Evolutionary conservation across 2,888 invertebrate species (phyloP), one percentile per base, ranked within the genome.

Genomic region (Augiades crinisus): DNA sequence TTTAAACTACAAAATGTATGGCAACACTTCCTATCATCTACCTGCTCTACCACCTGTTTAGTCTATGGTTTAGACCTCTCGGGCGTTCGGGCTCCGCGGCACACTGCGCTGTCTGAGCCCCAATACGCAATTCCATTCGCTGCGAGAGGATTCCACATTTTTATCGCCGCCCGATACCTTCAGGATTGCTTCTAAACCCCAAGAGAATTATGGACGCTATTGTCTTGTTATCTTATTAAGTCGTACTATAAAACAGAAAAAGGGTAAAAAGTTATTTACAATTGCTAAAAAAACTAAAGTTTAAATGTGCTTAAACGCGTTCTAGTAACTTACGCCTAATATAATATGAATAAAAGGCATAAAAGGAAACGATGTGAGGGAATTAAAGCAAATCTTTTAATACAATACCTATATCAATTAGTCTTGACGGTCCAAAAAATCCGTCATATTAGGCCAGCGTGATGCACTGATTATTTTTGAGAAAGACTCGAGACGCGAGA

Each of bases 21-120:
- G 3, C 2, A 10, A 3, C 3, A 27, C 27, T 4, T 4, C 3
- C 5, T 19, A 19, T 19, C 19, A 3, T 19, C 19, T 2, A 19
- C 19, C 19, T 19, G n/a, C 8, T 27, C 27, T 27, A 27, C 5
- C 0, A 1, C 14, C 46, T 47, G 14, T 19, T 22, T 72, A 70
- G 37, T 82, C 83, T 83, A 53, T 78, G 83, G 27, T 27, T 2
- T 3, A 27, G n/a, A 27, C n/a, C 27, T 10, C 27, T 10, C 8
- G 7, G 10, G 70, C 82, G 79, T 79, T 81, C 77, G 83, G 83
- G 84, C 74, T 75, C 79, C 82, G 83, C 77, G 78, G 77, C 84
- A 85, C 83, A 87, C 86, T 87, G 84, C 86, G 82, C 83, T 72
- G 83, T 87, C 88, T 86, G 85, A 86, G 87, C 83, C 74, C 78